Conservation (phyloP, 2,888 invertebrate genomes). For the Eristalinus sepulchralis region DNA sequence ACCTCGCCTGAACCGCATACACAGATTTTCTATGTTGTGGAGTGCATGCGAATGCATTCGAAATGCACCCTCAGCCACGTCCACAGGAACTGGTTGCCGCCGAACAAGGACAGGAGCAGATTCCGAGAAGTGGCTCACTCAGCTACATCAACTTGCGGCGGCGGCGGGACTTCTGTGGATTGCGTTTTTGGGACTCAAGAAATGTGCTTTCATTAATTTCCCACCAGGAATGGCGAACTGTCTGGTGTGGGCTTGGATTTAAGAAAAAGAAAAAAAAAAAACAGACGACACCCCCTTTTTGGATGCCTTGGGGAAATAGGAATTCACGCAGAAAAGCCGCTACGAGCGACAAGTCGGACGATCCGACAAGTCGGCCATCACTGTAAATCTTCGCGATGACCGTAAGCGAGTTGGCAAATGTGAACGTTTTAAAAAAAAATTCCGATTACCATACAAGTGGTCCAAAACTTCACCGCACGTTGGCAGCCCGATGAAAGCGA, state of each 20-base stretch:
- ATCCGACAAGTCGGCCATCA: too few relatives aligned
- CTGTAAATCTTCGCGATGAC: slow-evolving; percentile 47
- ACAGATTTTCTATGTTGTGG: not conserved
- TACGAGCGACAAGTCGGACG: too few relatives aligned
- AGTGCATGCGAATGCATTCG: not conserved
- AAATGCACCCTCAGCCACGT: slow-evolving; percentile 9
- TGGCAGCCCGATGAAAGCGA: not conserved
- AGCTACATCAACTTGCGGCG: not conserved
- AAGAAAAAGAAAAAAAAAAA: too few relatives aligned
- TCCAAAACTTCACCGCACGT: slow-evolving; percentile 10
- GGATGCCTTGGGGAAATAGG: too few relatives aligned
- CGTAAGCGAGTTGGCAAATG: slow-evolving; percentile 13
- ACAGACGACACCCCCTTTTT: too few relatives aligned
- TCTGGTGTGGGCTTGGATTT: not conserved
- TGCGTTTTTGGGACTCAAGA: not conserved
- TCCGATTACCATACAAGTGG: slow-evolving; percentile 65
- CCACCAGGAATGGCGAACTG: not conserved
- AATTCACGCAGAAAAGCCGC: too few relatives aligned
- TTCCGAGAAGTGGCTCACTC: not conserved
- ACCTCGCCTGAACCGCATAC: not conserved
- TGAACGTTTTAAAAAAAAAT: slow-evolving; percentile 52
- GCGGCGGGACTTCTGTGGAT: not conserved
- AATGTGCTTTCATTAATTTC: not conserved
- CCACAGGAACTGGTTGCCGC: not conserved
- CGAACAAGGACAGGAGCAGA: not conserved